A percentile compares a stretch with the other conserved stretches of the same genome.
Evolutionary conservation across 2,113 vertebrate genomes (phyloP).

Genomic region (Thomomys bottae): DNA sequence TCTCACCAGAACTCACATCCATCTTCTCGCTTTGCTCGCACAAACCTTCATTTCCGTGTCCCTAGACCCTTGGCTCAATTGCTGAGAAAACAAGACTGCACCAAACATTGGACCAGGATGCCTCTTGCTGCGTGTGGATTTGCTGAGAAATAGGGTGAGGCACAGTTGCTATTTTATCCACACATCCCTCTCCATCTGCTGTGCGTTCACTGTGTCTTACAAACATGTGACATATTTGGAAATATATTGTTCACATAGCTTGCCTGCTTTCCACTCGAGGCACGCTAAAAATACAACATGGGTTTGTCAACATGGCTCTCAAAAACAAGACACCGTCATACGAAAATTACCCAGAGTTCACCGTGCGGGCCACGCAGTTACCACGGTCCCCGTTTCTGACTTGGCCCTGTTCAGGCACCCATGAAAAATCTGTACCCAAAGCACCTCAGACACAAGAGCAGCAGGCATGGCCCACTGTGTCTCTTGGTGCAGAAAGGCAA

Average conservation of each 20-base stretch:
- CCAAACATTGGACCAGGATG: constrained; percentile 78
- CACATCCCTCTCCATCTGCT: constrained; percentile 70
- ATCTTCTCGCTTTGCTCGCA: constrained; percentile 25
- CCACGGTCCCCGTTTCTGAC: constrained; percentile 2
- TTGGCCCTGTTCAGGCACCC: neutral
- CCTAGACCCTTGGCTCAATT: constrained; percentile 67
- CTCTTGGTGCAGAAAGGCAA: neutral
- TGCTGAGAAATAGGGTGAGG: constrained; percentile 76
- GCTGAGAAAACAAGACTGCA: constrained; percentile 73
- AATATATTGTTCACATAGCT: constrained; percentile 68
- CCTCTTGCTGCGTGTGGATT: constrained; percentile 71
- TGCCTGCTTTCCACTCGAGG: constrained; percentile 42
- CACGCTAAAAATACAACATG: constrained; percentile 29
- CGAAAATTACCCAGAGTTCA: constrained; percentile 53
- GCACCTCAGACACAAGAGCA: constrained; percentile 10
- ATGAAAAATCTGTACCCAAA: neutral
- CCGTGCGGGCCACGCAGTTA: constrained; percentile 20
- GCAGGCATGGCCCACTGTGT: neutral
- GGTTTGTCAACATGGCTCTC: constrained; percentile 54
- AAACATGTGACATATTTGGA: constrained; percentile 76
- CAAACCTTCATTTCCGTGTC: constrained; percentile 57
- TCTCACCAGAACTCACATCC: neutral
- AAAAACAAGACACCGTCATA: neutral
- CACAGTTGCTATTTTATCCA: constrained; percentile 77
- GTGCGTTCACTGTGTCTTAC: constrained; percentile 68